These are phyloP conservation scores for Blastomussa wellsi DNA, from an alignment of 92 coral and sea anemone species.

Conservation along the genomic window DNA sequence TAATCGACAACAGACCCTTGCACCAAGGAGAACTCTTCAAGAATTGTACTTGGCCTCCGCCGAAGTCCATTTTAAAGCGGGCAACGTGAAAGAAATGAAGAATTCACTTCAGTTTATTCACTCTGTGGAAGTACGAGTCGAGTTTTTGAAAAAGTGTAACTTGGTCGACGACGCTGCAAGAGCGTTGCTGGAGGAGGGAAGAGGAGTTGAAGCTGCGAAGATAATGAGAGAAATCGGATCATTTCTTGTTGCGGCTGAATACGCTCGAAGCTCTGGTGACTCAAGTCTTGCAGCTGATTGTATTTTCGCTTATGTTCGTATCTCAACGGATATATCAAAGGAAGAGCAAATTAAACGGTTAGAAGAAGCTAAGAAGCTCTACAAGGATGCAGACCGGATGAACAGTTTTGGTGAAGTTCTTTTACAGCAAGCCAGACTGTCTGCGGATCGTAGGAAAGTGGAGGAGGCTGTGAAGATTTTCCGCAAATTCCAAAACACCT, in stretches of 20 bases:
- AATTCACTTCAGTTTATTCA: conserved; percentile 67
- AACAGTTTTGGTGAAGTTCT: conserved; percentile 14
- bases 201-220: conserved; percentile 68
- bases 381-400: not conserved
- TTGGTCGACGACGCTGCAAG: conserved; percentile 5
- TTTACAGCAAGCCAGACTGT: not conserved
- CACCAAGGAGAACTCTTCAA: conserved; percentile 59
- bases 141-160: conserved; percentile 57
- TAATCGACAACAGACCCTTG: conserved; percentile 28
- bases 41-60: conserved; percentile 64
- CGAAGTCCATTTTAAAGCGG: conserved; percentile 45
- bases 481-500: not conserved
- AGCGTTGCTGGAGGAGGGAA: conserved; percentile 15
- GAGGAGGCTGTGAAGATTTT: not conserved
- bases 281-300: conserved; percentile 70
- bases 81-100: conserved; percentile 52
- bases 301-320: conserved; percentile 57
- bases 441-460: not conserved
- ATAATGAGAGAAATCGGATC: conserved; percentile 62
- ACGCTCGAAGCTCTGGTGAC: conserved; percentile 34
- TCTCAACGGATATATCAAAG: not conserved
- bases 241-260: conserved; percentile 63
- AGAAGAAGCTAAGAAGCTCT: conserved; percentile 43
- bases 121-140: conserved; percentile 63
- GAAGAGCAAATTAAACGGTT: conserved; percentile 49